These are phyloP conservation scores for Gymnothorax javanicus DNA, from an alignment of 2,797 vertebrate species.

Conservation along the genomic window DNA sequence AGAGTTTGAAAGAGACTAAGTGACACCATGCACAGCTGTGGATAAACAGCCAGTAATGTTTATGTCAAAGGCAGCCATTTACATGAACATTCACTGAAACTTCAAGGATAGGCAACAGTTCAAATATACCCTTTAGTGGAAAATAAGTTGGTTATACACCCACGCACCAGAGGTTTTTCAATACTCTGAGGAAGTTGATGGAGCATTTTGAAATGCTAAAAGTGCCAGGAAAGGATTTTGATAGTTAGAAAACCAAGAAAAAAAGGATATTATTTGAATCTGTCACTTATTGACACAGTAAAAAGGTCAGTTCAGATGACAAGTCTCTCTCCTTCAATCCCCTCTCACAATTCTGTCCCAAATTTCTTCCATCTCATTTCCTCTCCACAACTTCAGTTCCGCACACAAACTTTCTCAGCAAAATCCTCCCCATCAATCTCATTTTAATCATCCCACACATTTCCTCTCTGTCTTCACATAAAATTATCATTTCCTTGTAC, in stretches of 20 bases:
- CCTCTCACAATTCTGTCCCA: neutral
- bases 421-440: neutral
- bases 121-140: too few species aligned
- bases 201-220: too few species aligned
- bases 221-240: too few species aligned
- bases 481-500: neutral
- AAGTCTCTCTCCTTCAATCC: neutral
- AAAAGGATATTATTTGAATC: too few species aligned
- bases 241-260: too few species aligned
- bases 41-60: neutral
- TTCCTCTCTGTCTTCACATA: neutral
- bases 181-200: too few species aligned
- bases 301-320: too few species aligned
- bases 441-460: neutral
- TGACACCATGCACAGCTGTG: conserved; percentile 92
- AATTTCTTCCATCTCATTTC: neutral
- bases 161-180: too few species aligned
- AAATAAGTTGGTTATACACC: too few species aligned
- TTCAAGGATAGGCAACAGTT: too few species aligned
- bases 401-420: neutral
- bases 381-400: neutral
- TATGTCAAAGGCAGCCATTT: neutral
- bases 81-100: neutral
- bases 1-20: conserved; percentile 95
- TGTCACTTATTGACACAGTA: too few species aligned